Evolutionary conservation across 2,888 invertebrate species (phyloP), one percentile per base, ranked within the genome.

Genomic region (Julus scanicus): DNA sequence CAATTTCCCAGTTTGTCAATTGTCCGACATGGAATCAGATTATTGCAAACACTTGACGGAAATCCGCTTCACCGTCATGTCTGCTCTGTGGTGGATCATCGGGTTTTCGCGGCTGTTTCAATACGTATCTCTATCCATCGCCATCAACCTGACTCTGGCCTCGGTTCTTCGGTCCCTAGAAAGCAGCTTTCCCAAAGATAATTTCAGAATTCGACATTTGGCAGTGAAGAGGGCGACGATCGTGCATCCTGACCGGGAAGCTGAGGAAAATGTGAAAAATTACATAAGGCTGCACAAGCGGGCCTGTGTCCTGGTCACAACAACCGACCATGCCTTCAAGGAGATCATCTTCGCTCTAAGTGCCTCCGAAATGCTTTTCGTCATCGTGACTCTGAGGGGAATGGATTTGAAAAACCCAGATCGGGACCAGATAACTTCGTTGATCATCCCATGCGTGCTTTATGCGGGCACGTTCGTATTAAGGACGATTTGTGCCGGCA

Each of bases 281-380:
- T 71, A 71, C 71, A 71, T 71, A 20, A 20, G 29, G 9, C 11
- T 71, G 71, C 71, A 71, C 71, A 71, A 71, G 71, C 8, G 29
- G 8, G 71, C 29, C 1, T 71, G 71, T 71, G 71, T 29, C 29
- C 29, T 71, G 71, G 71, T 71, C 71, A 71, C 20, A 1, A 20
- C 6, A 9, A 8, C 71, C 4, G 71, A 71, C 29, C 71, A 29
- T 20, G 71, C 71, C 8, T 29, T 71, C 71, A 71, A 71, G 29
- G 71, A 71, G 71, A 71, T 71, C 29, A 71, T 29, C 29, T 71
- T 71, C 71, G 71, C 71, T 17, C 15, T 71, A 9, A 71, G 71
- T 17, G 71, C 71, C 29, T 71, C 29, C 20, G 71, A 71, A 29
- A 71, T 71, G 71, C 71, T 71, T 29, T 29, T 71, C 71, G 17